Evolutionary conservation across 2,888 invertebrate genomes (phyloP), one percentile per base, ranked within the genome.

Genomic region (Belgica antarctica): DNA sequence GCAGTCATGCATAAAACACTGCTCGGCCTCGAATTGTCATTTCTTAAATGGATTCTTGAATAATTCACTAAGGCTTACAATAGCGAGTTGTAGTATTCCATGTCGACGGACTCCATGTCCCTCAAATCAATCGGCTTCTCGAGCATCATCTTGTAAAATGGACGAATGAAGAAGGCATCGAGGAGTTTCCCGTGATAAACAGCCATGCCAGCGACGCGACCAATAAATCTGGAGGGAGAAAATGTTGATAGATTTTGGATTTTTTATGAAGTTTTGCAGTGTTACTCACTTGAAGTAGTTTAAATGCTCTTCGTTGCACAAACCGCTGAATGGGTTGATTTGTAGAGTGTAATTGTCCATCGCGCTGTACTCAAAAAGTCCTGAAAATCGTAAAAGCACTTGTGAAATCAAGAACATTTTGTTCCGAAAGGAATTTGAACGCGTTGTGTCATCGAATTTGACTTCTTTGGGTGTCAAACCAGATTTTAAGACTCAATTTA

Each of bases 81-180:
- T 70, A 99, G 83, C 0, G 98, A 98, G 81, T 98, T 98, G 81
- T 96, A 96, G 81, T 99, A 99, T 81, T 98, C 98, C 1, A 95
- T 90, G 80, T 99, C 99, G 12, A 99, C 98, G 3, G 96, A 94
- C 82, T 99, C 98, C 98, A 99, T 98, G 80, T 99, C 98, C 77
- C 92, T 90, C 62, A 99, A 82, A 76, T 93, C 93, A 73, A 98
- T 98, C 62, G 88, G 81, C 82, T 97, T 97, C 73, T 89, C 89
- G 75, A 99, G 82, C 97, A 99, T 97, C 98, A 99, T 98, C 83
- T 99, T 99, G 83, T 99, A 99, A 82, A 99, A 98, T 70, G 99
- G 98, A 78, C 98, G 90, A 82, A 99, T 98, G 83, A 99, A 99
- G 82, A 98, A 99, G 62, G 96, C 96, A 83, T 98, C 98, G 72